These are phyloP conservation scores for Zele albiditarsus DNA, from an alignment of 2,888 invertebrate genomes.

Conservation along the genomic window DNA sequence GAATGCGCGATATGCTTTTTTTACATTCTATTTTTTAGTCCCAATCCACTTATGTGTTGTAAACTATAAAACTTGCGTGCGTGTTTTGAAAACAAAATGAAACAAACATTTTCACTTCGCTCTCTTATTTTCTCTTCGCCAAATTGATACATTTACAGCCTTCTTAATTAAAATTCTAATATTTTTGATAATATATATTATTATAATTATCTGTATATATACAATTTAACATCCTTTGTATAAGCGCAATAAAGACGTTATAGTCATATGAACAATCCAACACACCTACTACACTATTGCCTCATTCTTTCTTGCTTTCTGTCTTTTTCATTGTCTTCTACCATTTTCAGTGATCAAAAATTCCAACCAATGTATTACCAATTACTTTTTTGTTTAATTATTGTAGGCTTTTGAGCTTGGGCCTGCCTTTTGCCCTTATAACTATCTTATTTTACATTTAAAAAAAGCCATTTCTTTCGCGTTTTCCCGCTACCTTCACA, in stretches of 20 bases:
- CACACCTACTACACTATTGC: conserved; percentile 51
- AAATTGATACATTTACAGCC: conserved; percentile 51
- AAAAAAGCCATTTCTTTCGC: conserved; percentile 4
- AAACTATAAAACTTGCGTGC: not conserved
- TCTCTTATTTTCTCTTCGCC: not conserved
- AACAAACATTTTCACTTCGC: not conserved
- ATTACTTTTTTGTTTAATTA: conserved; percentile 58
- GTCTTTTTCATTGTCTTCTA: conserved; percentile 35
- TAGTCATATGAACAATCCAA: conserved; percentile 56
- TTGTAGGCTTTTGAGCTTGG: conserved; percentile 68
- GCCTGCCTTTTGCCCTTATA: conserved; percentile 52
- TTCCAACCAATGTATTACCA: conserved; percentile 44
- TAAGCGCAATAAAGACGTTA: conserved; percentile 64
- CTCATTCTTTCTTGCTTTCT: conserved; percentile 37
- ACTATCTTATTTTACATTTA: conserved; percentile 43
- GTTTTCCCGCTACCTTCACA: not conserved
- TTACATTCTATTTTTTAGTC: conserved; percentile 14
- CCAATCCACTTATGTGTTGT: not conserved
- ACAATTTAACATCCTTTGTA: conserved; percentile 56
- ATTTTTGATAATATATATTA: conserved; percentile 55
- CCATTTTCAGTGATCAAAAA: conserved; percentile 42
- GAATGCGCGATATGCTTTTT: conserved; percentile 31
- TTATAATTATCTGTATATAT: conserved; percentile 60
- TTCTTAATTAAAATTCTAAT: conserved; percentile 63
- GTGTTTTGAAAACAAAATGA: not conserved